Conservation (phyloP, 2,113 vertebrate species). For the Myrmecobius fasciatus region DNA sequence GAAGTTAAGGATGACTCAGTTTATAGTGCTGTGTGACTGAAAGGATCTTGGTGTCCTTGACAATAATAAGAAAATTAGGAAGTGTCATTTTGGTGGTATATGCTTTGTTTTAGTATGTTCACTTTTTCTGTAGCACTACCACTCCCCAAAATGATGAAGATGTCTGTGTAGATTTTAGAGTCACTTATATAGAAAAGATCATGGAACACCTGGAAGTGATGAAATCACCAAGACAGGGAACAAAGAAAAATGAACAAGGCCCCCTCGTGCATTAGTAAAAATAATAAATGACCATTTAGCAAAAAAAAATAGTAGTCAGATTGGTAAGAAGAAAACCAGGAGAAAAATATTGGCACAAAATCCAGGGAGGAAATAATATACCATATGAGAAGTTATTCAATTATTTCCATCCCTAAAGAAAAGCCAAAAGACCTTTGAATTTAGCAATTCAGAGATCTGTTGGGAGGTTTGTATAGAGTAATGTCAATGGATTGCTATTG, state of each 20-base stretch:
- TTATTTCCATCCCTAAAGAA: neutral
- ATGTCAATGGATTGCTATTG: neutral
- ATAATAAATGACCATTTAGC: no score
- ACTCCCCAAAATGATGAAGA: neutral
- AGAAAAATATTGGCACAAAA: neutral
- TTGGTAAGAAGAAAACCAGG: neutral
- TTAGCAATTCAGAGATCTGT: neutral
- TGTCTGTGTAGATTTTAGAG: neutral
- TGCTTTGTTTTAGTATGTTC: neutral
- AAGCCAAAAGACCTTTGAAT: neutral
- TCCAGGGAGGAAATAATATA: neutral
- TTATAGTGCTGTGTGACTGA: neutral
- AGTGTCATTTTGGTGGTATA: neutral
- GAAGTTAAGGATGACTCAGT: no score
- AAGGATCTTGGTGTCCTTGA: neutral
- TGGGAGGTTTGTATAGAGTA: neutral
- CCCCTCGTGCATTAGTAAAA: neutral
- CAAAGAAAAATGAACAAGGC: neutral
- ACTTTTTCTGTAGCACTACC: neutral
- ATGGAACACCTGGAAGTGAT: neutral
- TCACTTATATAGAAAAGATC: neutral
- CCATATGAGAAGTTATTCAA: neutral
- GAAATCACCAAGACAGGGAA: neutral
- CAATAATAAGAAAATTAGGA: neutral
- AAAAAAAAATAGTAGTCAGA: neutral